A percentile compares a stretch with the other conserved stretches of the same genome.
Conservation (phyloP, 1,140 invertebrate species). For the Gerris buenoi region DNA sequence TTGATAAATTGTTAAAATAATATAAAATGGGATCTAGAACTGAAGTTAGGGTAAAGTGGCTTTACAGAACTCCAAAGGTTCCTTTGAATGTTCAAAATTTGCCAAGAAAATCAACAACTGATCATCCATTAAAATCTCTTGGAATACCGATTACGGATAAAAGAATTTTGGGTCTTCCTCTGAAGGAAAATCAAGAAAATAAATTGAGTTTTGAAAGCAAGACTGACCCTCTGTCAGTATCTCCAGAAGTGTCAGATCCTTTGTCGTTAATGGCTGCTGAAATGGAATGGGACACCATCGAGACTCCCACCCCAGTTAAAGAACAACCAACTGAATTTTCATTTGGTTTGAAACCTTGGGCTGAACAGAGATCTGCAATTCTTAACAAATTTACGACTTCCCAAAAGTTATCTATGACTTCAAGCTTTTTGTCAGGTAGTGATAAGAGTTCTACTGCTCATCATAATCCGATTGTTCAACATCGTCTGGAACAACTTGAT, state of each 20-base stretch:
- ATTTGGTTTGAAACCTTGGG: conserved; percentile 52
- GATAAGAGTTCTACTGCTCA: conserved; percentile 62
- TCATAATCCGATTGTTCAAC: conserved; percentile 74
- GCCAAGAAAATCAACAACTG: background rate
- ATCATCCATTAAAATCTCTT: background rate
- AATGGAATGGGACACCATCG: conserved; percentile 31
- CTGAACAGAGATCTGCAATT: conserved; percentile 48
- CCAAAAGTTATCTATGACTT: conserved; percentile 71
- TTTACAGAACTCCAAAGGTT: background rate
- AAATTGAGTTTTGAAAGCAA: background rate
- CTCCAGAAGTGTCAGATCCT: conserved; percentile 56
- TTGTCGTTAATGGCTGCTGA: conserved; percentile 46
- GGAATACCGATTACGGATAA: background rate
- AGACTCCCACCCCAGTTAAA: background rate
- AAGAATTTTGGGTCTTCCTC: background rate
- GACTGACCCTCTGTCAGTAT: conserved; percentile 34
- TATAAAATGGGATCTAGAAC: background rate
- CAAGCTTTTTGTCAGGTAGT: conserved; percentile 31
- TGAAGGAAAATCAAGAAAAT: background rate
- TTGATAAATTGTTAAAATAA: too few relatives aligned
- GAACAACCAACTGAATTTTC: conserved; percentile 34
- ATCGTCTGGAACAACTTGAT: conserved; percentile 81
- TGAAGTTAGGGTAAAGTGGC: background rate
- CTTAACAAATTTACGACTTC: conserved; percentile 79
- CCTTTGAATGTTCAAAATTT: background rate